Evolutionary conservation across 1,140 invertebrate species (phyloP).

Genomic region (Danaus plexippus): DNA sequence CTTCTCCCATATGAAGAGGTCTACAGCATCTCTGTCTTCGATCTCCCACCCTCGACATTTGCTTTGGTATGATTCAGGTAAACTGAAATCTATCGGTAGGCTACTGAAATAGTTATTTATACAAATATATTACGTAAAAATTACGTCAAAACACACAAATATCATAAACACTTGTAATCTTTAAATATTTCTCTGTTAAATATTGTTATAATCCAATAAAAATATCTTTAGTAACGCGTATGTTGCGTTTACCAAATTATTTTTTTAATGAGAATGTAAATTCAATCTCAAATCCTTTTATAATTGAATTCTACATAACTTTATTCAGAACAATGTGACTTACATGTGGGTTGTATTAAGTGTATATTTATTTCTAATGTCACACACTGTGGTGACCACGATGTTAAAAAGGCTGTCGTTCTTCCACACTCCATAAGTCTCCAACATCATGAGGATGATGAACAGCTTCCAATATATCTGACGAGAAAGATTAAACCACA

Average conservation of each 20-base stretch:
- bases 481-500: slow-evolving; percentile 18
- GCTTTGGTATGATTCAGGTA: slow-evolving; percentile 30
- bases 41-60: slow-evolving; percentile 35
- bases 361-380: slow-evolving; percentile 35
- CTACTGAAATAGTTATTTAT: slow-evolving; percentile 27
- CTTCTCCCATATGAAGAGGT: slow-evolving; percentile 69
- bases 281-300: too few relatives aligned
- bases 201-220: too few relatives aligned
- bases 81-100: slow-evolving; percentile 25
- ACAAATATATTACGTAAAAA: too few relatives aligned
- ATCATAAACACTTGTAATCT: too few relatives aligned
- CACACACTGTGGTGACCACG: slow-evolving; percentile 40
- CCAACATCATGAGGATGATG: slow-evolving; percentile 72
- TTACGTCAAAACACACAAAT: too few relatives aligned
- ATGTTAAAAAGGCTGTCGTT: slow-evolving; percentile 56
- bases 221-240: too few relatives aligned
- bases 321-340: slow-evolving; percentile 17
- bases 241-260: too few relatives aligned
- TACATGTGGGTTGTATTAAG: slow-evolving; percentile 46
- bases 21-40: slow-evolving; percentile 32
- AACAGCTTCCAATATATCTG: slow-evolving; percentile 77
- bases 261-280: too few relatives aligned
- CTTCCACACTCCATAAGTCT: slow-evolving; percentile 74
- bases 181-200: too few relatives aligned
- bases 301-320: too few relatives aligned